Evolutionary conservation across 2,888 invertebrate genomes (phyloP).

Genomic region (Bembecia ichneumoniformis): DNA sequence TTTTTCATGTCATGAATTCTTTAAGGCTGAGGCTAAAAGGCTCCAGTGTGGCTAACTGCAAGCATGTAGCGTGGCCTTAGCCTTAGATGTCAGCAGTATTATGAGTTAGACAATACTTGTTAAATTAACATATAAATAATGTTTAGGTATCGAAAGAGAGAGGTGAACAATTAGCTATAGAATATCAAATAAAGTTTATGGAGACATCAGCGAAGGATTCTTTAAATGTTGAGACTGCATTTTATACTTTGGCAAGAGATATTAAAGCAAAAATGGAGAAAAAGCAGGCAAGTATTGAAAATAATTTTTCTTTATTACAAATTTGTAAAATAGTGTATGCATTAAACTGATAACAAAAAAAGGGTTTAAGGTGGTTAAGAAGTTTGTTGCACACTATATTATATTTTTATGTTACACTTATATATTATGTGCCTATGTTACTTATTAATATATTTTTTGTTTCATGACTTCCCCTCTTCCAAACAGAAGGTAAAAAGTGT

Average conservation of each 20-base stretch:
- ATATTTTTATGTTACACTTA: background rate
- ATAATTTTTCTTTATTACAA: no score
- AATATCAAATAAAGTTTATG: slow-evolving; percentile 99
- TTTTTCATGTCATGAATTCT: no score
- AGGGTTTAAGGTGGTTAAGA: no score
- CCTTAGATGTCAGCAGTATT: no score
- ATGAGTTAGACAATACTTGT: background rate
- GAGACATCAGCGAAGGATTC: slow-evolving; percentile 99
- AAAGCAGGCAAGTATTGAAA: slow-evolving; percentile 85
- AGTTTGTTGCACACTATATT: background rate
- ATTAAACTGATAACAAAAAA: no score
- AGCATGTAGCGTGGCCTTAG: no score
- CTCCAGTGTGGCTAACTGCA: no score
- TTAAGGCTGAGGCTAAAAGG: no score
- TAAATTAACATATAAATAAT: background rate
- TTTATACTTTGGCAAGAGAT: slow-evolving; percentile 96
- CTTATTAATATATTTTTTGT: slow-evolving; percentile 39
- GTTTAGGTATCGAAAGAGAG: slow-evolving; percentile 90
- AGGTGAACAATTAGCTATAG: slow-evolving; percentile 96
- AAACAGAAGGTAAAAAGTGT: slow-evolving; percentile 55
- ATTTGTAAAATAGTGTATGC: no score
- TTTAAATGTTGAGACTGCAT: slow-evolving; percentile 97
- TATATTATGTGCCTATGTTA: background rate
- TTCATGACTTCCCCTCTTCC: slow-evolving; percentile 48
- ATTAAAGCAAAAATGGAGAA: slow-evolving; percentile 99